Evolutionary conservation across 2,888 invertebrate species (phyloP), one percentile per base, ranked within the genome.

Genomic region (Calameuta idolon): DNA sequence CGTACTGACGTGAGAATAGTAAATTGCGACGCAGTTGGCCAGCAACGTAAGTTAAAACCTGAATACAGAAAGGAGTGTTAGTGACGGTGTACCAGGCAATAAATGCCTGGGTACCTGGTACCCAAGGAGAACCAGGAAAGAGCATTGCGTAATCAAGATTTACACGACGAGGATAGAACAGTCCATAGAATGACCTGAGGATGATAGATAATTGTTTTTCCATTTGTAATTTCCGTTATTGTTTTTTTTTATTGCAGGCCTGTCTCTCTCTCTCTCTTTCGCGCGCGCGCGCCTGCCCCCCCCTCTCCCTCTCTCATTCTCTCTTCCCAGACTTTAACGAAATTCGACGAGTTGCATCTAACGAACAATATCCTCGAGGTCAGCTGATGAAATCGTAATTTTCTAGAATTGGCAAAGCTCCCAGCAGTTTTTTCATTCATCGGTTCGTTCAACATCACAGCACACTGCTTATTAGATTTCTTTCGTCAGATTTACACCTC

Each of bases 91-190:
- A 55, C 23, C 55, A 55, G 55, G 55, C 55, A 55, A 2, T 55
- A 55, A 55, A 23, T 23, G 23, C 23, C 55, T 55, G 55, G 55
- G 55, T 55, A 71, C 31, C 71, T 34, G 71, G 71, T 31, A 84
- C 82, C 84, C 86, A 87, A 87, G 87, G 87, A 84, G 83, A 84
- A 84, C 85, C 83, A 79, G 83, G 82, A 81, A 77, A 73, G 30
- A 78, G 69, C 73, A 83, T 86, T 86, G 83, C 86, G 84, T 85
- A 87, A 87, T 85, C 80, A 79, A 73, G 82, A 34, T 34, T 33
- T 55, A 55, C 55, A 55, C 23, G 23, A 55, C 23, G 55, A 55
- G 55, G 23, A 55, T 55, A 55, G 23, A 55, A 23, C 55, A 23
- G 55, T 5, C 23, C 55, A 15, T 55, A 9, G 9, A 55, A 55